phyloP scores from a whole-genome alignment of 2,888 invertebrate species.

The Ichneumoninae sp. region DNA sequence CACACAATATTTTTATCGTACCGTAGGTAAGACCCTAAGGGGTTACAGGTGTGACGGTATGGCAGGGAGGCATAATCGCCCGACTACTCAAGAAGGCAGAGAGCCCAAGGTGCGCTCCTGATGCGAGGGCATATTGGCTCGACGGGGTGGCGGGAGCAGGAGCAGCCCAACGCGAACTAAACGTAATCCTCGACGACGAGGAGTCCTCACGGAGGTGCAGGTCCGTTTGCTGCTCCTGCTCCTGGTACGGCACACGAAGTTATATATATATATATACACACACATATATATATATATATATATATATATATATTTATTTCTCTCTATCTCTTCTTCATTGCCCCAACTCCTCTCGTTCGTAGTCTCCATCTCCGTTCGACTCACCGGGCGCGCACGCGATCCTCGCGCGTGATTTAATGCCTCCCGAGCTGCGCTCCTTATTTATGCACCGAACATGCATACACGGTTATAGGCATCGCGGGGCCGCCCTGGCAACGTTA shows the following conservation, averaged over 20 bases:
- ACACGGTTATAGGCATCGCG: constrained; percentile 77
- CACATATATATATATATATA: no score
- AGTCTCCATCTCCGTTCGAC: constrained; percentile 33
- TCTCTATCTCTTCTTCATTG: constrained; percentile 42
- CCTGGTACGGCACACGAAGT: constrained; percentile 50
- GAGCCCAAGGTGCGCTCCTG: constrained; percentile 72
- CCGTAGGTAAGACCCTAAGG: neutral
- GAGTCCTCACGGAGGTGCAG: constrained; percentile 57
- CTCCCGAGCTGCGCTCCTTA: constrained; percentile 81
- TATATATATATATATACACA: neutral
- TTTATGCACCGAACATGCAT: constrained; percentile 83
- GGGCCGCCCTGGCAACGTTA: constrained; percentile 74
- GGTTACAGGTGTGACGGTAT: constrained; percentile 35
- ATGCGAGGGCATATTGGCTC: constrained; percentile 82
- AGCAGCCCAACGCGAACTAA: constrained; percentile 71
- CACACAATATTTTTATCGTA: neutral
- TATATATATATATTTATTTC: neutral
- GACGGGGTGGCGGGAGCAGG: constrained; percentile 75
- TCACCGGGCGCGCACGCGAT: constrained; percentile 76
- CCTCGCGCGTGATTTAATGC: constrained; percentile 82
- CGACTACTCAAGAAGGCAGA: constrained; percentile 81
- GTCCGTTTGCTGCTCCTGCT: constrained; percentile 49
- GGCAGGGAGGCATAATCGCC: constrained; percentile 72
- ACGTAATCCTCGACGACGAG: constrained; percentile 60
- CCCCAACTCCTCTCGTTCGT: constrained; percentile 14